Base-by-base conservation (phyloP, 2,113 vertebrate genomes). In the Callocephalon fimbriatum region DNA sequence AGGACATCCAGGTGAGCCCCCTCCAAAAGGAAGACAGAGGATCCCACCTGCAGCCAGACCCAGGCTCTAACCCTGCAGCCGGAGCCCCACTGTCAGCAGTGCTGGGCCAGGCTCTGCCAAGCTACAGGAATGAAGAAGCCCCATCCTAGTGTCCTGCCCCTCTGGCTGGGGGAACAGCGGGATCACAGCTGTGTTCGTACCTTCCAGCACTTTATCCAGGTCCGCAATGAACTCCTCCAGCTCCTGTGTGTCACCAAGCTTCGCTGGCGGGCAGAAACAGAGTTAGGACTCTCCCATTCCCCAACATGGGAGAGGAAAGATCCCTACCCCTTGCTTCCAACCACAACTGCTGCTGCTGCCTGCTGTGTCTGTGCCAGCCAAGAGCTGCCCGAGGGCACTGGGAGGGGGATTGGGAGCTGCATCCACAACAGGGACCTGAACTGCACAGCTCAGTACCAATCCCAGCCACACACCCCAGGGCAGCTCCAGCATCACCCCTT, bases 221-320 rank as follows among this genome's bases (percentile, higher is more conserved):
- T 98, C 97, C 0, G 97, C 97, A 1, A 98, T 98, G 97, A 97
- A 98, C 45, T 97, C 96, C 68, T 98, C 97, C 92, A 98, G 93
- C 65, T 98, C 97, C 44, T 95, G 96, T 0, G 97, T 98, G 90
- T 98, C 97, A 6, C 97, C 98, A 0, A 98, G 97, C 31, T 97
- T 98, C 9, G 97, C 98, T 98, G 6, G 6, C 0, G 21, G 23
- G 50, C 10, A 78, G 61, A 70, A 80, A n/a, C n/a, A 48, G 1
- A 0, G 2, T 90, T 51, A 90, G 58, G 9, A 5, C 17, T 32
- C 26, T 19, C 18, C 37, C 31, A 5, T 4, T 26, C 21, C 23
- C 9, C 10, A 15, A 17, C 1, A 1, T 4, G 7, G 29, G 61
- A 45, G 11, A 63, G n/a, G 6, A n/a, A 37, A 29, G n/a, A 16